Conservation (phyloP, 2,797 vertebrate species). For the Chaenodraco wilsoni region DNA sequence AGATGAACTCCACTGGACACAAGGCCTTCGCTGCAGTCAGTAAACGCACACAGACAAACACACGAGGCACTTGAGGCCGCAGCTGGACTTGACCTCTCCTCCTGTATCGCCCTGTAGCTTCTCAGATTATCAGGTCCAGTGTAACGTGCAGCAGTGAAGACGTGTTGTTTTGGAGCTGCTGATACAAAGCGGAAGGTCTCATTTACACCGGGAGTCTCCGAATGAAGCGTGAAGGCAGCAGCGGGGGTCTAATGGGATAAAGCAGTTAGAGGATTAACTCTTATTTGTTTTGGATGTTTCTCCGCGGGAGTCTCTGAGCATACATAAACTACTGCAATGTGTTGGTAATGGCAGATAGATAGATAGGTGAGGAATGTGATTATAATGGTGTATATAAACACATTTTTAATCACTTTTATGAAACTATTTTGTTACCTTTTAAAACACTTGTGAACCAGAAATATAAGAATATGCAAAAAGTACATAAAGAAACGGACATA, state of each 20-base stretch:
- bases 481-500: no score
- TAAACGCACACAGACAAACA: constrained; percentile 35
- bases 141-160: constrained; percentile 68
- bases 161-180: constrained; percentile 64
- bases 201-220: constrained; percentile 76
- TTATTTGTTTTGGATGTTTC: constrained; percentile 82
- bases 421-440: no score
- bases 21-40: not conserved
- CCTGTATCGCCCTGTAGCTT: constrained; percentile 47
- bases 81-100: constrained; percentile 79
- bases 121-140: constrained; percentile 76
- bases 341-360: constrained; percentile 3
- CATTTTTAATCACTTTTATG: no score
- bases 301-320: constrained; percentile 60
- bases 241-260: constrained; percentile 80
- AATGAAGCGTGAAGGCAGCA: constrained; percentile 71
- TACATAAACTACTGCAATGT: constrained; percentile 66
- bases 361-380: not conserved
- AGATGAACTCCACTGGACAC: not conserved
- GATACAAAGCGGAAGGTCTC: constrained; percentile 67
- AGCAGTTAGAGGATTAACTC: constrained; percentile 72
- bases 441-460: no score
- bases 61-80: constrained; percentile 49
- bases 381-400: no score
- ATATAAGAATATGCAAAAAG: no score